Conservation (phyloP, 2,113 vertebrate genomes). For the Corvus cornix region DNA sequence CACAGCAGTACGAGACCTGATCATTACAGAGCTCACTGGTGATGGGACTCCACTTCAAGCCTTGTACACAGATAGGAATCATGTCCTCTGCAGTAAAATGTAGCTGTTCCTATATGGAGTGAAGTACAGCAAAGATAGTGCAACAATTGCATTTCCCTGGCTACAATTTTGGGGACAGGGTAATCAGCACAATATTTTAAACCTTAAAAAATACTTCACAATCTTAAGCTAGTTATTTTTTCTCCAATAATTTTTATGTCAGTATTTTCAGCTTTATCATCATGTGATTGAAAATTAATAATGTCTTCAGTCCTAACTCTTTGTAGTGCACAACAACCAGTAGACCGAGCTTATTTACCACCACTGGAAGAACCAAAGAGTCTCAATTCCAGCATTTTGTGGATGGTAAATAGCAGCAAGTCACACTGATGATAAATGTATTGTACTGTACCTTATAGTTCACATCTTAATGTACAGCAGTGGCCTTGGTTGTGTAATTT, state of each 20-base stretch:
- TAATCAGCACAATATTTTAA: background rate
- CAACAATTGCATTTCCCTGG: background rate
- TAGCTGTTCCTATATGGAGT: background rate
- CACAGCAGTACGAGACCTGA: background rate
- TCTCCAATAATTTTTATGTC: background rate
- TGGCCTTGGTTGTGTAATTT: background rate
- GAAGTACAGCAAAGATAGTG: background rate
- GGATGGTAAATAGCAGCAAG: background rate
- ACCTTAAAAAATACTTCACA: background rate
- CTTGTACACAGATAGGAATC: background rate
- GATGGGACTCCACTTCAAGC: background rate
- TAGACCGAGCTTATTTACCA: background rate
- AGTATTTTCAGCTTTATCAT: background rate
- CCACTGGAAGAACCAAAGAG: background rate
- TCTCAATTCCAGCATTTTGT: background rate
- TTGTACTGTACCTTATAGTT: background rate
- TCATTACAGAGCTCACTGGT: background rate
- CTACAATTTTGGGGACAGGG: background rate
- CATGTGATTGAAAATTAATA: background rate
- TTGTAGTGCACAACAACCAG: background rate
- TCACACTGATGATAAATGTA: background rate
- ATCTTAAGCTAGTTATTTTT: background rate
- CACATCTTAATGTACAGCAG: background rate
- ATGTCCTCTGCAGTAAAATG: background rate
- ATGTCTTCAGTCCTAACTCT: background rate